Percentiles rank a stretch among this genome's conserved stretches.
Evolutionary conservation across 1,140 invertebrate genomes (phyloP).

Genomic region (Vanessa atalanta): DNA sequence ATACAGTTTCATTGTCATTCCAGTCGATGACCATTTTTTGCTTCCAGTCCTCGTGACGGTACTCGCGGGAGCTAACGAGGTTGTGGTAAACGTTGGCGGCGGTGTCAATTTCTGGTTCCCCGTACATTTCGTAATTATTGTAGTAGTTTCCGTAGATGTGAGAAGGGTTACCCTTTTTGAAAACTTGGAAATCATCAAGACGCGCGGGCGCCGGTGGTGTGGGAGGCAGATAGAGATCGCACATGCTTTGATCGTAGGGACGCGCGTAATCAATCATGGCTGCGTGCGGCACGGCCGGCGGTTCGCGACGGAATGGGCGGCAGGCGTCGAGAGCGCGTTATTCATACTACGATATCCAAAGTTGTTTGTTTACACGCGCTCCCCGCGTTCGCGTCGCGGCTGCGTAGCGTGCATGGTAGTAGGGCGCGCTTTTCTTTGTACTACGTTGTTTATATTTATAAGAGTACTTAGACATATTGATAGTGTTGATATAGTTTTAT

Average conservation of each 20-base stretch:
- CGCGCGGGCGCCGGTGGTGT: constrained; percentile 62
- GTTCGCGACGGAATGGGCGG: constrained; percentile 66
- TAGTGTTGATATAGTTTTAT: constrained; percentile 16
- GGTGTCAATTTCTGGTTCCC: constrained; percentile 57
- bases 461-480: constrained; percentile 17
- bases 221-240: constrained; percentile 57
- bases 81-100: constrained; percentile 64
- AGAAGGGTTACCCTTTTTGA: constrained; percentile 63
- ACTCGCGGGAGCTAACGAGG: constrained; percentile 58
- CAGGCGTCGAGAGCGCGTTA: constrained; percentile 44
- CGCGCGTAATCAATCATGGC: constrained; percentile 74
- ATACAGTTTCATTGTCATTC: constrained; percentile 81
- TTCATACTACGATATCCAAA: constrained; percentile 51
- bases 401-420: constrained; percentile 33
- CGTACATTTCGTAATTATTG: constrained; percentile 61
- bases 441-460: constrained; percentile 43
- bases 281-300: constrained; percentile 56
- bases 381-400: constrained; percentile 35
- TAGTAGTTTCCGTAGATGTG: constrained; percentile 71
- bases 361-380: constrained; percentile 62
- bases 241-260: constrained; percentile 68
- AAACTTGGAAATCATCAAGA: constrained; percentile 71
- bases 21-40: constrained; percentile 79
- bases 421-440: constrained; percentile 44
- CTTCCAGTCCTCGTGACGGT: constrained; percentile 76